Conservation (phyloP, 2,888 invertebrate genomes). For the Hemicrepidius hirtus region DNA sequence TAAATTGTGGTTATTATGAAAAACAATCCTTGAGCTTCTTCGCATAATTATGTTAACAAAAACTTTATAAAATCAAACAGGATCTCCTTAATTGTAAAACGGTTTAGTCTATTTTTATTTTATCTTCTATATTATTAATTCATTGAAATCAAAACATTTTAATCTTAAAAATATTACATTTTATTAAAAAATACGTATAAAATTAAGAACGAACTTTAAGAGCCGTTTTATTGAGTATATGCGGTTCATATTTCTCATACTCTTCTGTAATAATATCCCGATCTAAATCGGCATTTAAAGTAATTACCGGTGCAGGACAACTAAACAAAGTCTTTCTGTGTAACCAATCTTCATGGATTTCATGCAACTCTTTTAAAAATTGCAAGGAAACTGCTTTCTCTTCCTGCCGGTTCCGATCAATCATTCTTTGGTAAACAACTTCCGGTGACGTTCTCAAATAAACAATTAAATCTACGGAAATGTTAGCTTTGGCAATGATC, state of each 20-base stretch:
- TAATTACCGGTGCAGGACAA: conserved; percentile 78
- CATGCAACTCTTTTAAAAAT: conserved; percentile 81
- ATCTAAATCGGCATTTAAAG: conserved; percentile 69
- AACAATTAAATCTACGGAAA: conserved; percentile 85
- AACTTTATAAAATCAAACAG: too few species aligned
- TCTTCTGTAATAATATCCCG: conserved; percentile 66
- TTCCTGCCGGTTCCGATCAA: conserved; percentile 81
- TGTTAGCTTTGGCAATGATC: conserved; percentile 78
- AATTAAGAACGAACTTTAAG: not conserved
- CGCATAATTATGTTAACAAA: too few species aligned
- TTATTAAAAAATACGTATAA: too few species aligned
- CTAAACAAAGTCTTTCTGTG: conserved; percentile 75
- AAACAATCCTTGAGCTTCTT: too few species aligned
- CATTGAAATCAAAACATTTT: too few species aligned
- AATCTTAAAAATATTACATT: too few species aligned
- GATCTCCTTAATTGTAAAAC: too few species aligned
- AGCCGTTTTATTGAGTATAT: not conserved
- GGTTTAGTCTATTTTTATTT: too few species aligned
- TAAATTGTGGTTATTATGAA: too few species aligned
- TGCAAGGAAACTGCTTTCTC: conserved; percentile 83
- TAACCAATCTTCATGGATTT: conserved; percentile 84
- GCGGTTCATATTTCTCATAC: conserved; percentile 66
- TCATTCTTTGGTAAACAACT: conserved; percentile 82
- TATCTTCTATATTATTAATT: too few species aligned
- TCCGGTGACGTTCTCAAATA: conserved; percentile 85